Conservation (phyloP, 2,888 invertebrate genomes). For the Brachypalpus laphriformis region DNA sequence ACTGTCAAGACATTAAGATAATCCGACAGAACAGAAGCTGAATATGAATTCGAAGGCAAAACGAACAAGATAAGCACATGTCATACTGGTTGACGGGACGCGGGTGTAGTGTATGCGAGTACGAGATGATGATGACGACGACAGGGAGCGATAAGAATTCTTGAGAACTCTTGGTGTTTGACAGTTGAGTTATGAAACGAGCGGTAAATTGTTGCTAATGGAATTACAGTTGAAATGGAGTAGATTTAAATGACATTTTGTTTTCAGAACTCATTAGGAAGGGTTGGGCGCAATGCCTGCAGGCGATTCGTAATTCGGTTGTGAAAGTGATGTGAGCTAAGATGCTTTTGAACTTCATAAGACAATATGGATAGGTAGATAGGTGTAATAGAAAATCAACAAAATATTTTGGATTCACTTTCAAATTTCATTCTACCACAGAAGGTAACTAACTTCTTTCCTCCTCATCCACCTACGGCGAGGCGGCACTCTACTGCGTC, state of each 20-base stretch:
- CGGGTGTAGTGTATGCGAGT: neutral
- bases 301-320: neutral
- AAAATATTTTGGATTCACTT: too few relatives aligned
- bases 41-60: constrained; percentile 30
- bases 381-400: too few relatives aligned
- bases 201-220: constrained; percentile 64
- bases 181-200: constrained; percentile 68
- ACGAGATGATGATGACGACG: constrained; percentile 40
- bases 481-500: too few relatives aligned
- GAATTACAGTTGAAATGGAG: constrained; percentile 53
- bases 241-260: constrained; percentile 43
- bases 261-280: constrained; percentile 16
- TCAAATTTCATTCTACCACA: too few relatives aligned
- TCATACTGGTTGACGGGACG: constrained; percentile 42
- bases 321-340: neutral
- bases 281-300: neutral
- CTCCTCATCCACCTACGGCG: too few relatives aligned
- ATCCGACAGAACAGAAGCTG: constrained; percentile 40
- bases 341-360: neutral
- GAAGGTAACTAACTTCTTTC: too few relatives aligned
- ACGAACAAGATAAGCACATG: constrained; percentile 63
- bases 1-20: constrained; percentile 70
- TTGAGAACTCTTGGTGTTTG: constrained; percentile 54
- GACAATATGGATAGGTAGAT: neutral
- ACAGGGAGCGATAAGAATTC: constrained; percentile 35